Evolutionary conservation across 2,113 vertebrate genomes (phyloP).

Genomic region (Nannospalax galili): DNA sequence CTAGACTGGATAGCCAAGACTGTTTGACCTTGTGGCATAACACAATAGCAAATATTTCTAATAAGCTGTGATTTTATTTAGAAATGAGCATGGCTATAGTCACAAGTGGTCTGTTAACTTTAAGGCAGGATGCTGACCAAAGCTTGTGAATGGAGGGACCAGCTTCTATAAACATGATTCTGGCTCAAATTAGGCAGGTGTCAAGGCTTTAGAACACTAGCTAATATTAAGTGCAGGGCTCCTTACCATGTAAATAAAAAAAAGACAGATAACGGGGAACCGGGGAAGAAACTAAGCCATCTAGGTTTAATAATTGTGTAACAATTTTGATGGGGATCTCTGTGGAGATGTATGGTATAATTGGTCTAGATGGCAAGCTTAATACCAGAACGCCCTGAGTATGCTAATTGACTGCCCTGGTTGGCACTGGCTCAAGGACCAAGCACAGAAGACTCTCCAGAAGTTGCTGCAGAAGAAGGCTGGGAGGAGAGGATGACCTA

Average conservation of each 20-base stretch:
- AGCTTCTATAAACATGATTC: not conserved
- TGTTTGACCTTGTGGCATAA: not conserved
- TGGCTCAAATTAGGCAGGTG: not conserved
- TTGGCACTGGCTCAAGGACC: not conserved
- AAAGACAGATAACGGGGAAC: not conserved
- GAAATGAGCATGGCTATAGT: not conserved
- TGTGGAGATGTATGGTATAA: not conserved
- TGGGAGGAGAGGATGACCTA: not conserved
- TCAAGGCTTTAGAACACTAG: not conserved
- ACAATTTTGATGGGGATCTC: not conserved
- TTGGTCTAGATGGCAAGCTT: constrained; percentile 1
- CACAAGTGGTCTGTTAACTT: not conserved
- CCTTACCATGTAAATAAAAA: not conserved
- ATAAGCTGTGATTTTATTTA: not conserved
- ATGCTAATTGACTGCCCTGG: not conserved
- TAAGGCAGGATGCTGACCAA: not conserved
- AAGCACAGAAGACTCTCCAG: not conserved
- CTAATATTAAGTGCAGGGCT: not conserved
- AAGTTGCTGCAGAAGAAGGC: not conserved
- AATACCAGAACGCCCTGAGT: constrained; percentile 7
- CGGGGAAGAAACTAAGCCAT: not conserved
- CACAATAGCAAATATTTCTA: not conserved
- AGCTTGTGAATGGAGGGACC: not conserved
- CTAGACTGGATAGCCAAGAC: not conserved
- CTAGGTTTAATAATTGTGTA: not conserved